phyloP scores from a whole-genome alignment of 2,113 vertebrate genomes.

The Fulmarus glacialis region DNA sequence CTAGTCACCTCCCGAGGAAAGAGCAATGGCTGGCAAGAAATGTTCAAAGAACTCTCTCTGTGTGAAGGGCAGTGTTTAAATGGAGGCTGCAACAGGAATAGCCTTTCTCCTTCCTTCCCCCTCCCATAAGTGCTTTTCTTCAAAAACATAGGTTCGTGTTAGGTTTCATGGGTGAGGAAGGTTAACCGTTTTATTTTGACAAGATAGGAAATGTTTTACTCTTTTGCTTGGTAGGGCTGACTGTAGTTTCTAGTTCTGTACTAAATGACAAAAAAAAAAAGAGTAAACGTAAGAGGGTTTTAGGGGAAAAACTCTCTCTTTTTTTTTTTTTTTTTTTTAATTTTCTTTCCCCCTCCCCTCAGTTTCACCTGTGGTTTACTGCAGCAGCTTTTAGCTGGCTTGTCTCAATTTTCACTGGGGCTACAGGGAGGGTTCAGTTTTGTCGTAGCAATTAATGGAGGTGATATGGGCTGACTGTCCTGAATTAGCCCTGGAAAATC shows the following conservation, averaged over 20 bases:
- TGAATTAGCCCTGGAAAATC: constrained; percentile 52
- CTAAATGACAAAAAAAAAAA: background rate
- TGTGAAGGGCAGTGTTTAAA: background rate
- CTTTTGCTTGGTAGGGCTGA: background rate
- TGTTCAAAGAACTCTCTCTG: background rate
- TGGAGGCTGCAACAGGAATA: background rate
- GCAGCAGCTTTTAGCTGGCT: background rate
- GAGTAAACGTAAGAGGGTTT: background rate
- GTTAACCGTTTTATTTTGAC: background rate
- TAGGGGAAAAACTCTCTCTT: background rate
- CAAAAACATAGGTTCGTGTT: rapidly evolving
- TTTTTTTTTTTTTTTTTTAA: no score
- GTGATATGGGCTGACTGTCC: background rate
- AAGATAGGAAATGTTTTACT: background rate
- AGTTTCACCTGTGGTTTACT: background rate
- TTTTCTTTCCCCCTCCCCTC: background rate
- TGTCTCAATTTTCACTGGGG: background rate
- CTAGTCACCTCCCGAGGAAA: background rate
- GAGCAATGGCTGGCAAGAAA: background rate
- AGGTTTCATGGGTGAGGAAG: background rate
- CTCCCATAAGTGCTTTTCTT: background rate
- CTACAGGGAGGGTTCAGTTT: background rate
- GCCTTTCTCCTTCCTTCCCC: background rate
- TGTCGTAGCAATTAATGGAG: background rate
- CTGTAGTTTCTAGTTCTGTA: background rate